Conservation (phyloP, 2,113 vertebrate genomes). For the Aviceda subcristata region DNA sequence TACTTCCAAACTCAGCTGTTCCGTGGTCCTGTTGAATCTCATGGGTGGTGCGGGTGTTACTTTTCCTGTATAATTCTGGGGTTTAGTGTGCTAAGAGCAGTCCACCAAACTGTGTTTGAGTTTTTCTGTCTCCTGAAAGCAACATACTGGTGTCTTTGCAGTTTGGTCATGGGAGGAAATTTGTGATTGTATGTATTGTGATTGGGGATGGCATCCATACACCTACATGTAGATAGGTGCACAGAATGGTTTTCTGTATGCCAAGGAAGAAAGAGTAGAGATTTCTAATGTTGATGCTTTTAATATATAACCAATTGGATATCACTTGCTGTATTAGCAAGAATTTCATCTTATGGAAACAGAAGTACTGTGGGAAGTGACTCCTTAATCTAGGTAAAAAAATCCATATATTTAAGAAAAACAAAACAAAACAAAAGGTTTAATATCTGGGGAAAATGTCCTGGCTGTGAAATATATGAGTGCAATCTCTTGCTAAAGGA, state of each 20-base stretch:
- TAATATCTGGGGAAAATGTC: background rate
- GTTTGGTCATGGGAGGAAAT: background rate
- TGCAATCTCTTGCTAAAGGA: background rate
- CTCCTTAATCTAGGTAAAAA: background rate
- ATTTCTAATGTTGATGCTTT: background rate
- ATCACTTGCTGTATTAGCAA: background rate
- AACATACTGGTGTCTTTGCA: background rate
- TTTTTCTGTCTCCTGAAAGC: background rate
- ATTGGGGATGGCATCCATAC: background rate
- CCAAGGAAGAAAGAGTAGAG: background rate
- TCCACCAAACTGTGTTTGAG: background rate
- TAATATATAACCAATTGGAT: background rate
- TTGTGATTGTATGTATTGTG: background rate
- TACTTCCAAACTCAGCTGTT: background rate
- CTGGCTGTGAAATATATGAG: background rate
- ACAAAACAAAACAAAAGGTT: background rate
- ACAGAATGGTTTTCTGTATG: background rate
- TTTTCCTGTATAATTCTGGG: background rate
- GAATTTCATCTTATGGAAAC: background rate
- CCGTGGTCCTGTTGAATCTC: background rate
- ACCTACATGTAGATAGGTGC: rapidly evolving
- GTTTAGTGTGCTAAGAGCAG: background rate
- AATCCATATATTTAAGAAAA: background rate
- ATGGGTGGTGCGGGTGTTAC: rapidly evolving
- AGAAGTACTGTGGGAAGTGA: background rate